Conservation (phyloP, 2,888 invertebrate species). For the Elegia similella region DNA sequence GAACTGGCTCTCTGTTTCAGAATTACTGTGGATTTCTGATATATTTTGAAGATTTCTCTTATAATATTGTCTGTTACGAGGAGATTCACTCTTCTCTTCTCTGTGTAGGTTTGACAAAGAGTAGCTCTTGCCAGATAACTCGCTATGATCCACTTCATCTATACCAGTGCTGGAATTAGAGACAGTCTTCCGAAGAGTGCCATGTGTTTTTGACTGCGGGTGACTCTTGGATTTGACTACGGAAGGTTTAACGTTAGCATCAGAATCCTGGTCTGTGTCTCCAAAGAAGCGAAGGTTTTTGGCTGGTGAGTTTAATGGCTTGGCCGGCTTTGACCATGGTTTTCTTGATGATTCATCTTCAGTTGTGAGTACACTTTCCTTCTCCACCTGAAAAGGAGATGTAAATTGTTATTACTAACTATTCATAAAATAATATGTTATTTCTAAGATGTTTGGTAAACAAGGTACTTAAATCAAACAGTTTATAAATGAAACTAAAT, state of each 20-base stretch:
- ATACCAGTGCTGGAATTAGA: constrained; percentile 71
- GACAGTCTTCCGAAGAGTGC: constrained; percentile 63
- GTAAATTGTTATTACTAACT: too few relatives aligned
- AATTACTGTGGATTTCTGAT: constrained; percentile 75
- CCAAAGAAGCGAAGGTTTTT: constrained; percentile 92
- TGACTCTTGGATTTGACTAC: constrained; percentile 55
- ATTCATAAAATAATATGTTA: too few relatives aligned
- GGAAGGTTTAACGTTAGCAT: constrained; percentile 71
- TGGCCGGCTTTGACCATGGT: constrained; percentile 53
- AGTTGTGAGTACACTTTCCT: constrained; percentile 76
- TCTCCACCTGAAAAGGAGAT: constrained; percentile 55
- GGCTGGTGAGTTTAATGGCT: constrained; percentile 69
- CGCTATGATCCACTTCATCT: constrained; percentile 65
- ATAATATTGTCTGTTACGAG: constrained; percentile 57
- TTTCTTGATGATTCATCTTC: constrained; percentile 79
- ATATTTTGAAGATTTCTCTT: constrained; percentile 82
- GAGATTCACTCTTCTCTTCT: constrained; percentile 57
- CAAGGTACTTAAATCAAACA: too few relatives aligned
- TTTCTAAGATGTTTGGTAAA: too few relatives aligned
- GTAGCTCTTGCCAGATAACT: constrained; percentile 64
- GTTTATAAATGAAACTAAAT: too few relatives aligned
- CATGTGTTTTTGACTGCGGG: constrained; percentile 46
- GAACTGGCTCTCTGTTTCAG: constrained; percentile 66
- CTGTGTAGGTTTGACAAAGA: constrained; percentile 67
- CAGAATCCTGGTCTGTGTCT: constrained; percentile 90